Evolutionary conservation across 2,113 vertebrate genomes (phyloP).

Genomic region (Mirounga angustirostris): DNA sequence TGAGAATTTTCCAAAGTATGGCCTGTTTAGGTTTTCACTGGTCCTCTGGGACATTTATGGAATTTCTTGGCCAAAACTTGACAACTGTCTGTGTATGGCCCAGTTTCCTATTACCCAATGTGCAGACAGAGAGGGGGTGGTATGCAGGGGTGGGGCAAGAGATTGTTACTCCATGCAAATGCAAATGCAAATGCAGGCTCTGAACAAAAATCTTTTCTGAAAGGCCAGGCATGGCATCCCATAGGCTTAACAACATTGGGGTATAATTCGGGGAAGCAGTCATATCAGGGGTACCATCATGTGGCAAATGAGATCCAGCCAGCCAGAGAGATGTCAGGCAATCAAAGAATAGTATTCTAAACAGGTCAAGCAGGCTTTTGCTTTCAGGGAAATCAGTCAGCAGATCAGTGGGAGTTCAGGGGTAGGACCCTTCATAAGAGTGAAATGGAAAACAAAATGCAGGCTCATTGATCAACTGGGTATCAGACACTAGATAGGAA

Average conservation of each 20-base stretch:
- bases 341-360: not conserved
- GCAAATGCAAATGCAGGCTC: not conserved
- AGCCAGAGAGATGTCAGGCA: not conserved
- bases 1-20: constrained; percentile 30
- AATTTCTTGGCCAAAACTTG: constrained; percentile 6
- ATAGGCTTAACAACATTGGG: not conserved
- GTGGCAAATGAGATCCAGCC: not conserved
- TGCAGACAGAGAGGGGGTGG: not conserved
- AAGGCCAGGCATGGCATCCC: not conserved
- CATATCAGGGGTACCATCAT: not conserved
- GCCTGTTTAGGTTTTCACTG: not conserved
- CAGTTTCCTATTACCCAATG: not conserved
- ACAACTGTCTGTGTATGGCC: not conserved
- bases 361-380: not conserved
- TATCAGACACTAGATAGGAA: not conserved
- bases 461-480: not conserved
- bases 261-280: not conserved
- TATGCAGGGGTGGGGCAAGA: not conserved
- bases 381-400: not conserved
- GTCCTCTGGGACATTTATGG: constrained; percentile 39
- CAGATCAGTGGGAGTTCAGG: not conserved
- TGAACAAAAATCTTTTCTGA: not conserved
- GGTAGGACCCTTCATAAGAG: not conserved
- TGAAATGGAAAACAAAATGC: not conserved
- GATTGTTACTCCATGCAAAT: not conserved